Conservation (phyloP, 2,113 vertebrate species). For the Stegastes partitus region DNA sequence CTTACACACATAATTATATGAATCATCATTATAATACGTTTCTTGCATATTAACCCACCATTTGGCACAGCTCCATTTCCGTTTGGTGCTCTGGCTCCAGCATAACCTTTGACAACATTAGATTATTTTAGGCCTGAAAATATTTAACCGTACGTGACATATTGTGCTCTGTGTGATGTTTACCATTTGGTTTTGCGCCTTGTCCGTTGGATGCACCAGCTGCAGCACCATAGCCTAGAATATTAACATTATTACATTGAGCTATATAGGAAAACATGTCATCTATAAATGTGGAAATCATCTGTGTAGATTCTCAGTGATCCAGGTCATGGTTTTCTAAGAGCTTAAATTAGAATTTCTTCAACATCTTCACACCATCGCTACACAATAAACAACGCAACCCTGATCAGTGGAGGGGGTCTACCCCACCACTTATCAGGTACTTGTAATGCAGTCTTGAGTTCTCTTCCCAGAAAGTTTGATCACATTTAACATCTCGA, state of each 20-base stretch:
- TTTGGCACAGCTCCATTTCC: constrained; percentile 53
- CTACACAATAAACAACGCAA: too few relatives aligned
- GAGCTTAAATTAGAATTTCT: too few relatives aligned
- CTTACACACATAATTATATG: neutral
- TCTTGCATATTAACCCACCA: constrained; percentile 37
- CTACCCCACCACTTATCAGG: too few relatives aligned
- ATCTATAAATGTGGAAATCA: neutral
- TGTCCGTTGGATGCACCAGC: constrained; percentile 53
- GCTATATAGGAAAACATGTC: neutral
- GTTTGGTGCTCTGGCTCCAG: constrained; percentile 39
- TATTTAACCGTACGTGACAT: too few relatives aligned
- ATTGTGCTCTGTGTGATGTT: neutral
- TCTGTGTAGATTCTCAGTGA: too few relatives aligned
- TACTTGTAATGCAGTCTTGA: too few relatives aligned
- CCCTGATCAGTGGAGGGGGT: too few relatives aligned
- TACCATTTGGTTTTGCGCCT: constrained; percentile 53
- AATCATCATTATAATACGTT: neutral
- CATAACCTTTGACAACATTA: constrained; percentile 46
- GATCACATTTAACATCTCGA: too few relatives aligned
- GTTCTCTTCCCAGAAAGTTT: too few relatives aligned
- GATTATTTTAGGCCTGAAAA: neutral
- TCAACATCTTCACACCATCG: too few relatives aligned
- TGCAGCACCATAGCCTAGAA: constrained; percentile 57
- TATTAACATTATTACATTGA: constrained; percentile 8
- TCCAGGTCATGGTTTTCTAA: too few relatives aligned